Percentiles rank a stretch among this genome's conserved stretches.
Conservation (phyloP, 2,113 vertebrate genomes). For the Rhagologus leucostigma region DNA sequence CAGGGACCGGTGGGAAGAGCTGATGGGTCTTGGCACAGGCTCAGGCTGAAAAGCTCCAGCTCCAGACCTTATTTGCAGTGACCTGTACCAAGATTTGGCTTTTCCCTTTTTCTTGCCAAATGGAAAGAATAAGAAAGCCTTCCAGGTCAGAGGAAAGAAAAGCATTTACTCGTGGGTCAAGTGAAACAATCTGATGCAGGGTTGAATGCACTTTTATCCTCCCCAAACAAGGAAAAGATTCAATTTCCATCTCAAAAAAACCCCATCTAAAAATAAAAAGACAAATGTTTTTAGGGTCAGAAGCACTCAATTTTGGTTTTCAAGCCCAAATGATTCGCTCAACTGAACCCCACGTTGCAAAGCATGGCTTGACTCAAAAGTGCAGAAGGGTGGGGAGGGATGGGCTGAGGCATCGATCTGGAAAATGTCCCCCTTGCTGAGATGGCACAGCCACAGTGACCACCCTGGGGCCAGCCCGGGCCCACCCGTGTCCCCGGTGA, state of each 20-base stretch:
- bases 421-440: background rate
- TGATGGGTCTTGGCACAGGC: background rate
- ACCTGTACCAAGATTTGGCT: conserved; percentile 12
- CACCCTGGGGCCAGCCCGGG: rapidly evolving
- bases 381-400: background rate
- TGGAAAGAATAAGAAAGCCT: conserved; percentile 44
- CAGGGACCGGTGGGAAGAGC: background rate
- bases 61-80: conserved; percentile 39
- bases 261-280: background rate
- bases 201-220: background rate
- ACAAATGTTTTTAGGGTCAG: background rate
- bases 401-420: background rate
- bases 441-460: background rate
- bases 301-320: background rate
- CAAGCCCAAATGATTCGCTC: background rate
- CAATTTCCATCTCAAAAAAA: background rate
- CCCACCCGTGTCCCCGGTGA: rapidly evolving
- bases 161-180: conserved; percentile 17
- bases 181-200: conserved; percentile 11
- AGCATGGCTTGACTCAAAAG: background rate
- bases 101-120: conserved; percentile 35
- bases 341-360: background rate
- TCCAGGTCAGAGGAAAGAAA: conserved; percentile 61
- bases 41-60: background rate
- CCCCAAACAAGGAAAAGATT: background rate